Evolutionary conservation across 1,140 invertebrate genomes (phyloP).

Genomic region (Sinonovacula constricta): DNA sequence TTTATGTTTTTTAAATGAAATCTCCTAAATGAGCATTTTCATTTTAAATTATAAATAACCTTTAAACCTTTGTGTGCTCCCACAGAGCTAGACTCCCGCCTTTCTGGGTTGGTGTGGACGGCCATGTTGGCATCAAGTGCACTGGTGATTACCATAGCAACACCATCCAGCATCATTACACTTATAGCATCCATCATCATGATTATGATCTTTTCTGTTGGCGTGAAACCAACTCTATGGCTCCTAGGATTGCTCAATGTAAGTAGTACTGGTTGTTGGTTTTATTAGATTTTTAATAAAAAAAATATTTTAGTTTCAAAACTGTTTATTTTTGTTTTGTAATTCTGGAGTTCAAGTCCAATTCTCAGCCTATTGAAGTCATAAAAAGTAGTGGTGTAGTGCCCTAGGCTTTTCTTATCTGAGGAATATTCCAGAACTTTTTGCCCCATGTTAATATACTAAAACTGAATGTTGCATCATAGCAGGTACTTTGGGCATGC

Average conservation of each 20-base stretch:
- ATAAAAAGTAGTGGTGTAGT: no score
- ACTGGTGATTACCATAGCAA: slow-evolving; percentile 87
- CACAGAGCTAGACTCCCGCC: slow-evolving; percentile 88
- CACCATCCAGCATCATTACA: slow-evolving; percentile 88
- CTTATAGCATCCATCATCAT: slow-evolving; percentile 90
- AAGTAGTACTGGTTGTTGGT: slow-evolving; percentile 50
- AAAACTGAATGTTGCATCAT: no score
- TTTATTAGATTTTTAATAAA: neutral
- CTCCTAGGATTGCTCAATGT: slow-evolving; percentile 91
- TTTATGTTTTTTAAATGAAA: no score
- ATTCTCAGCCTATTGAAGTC: no score
- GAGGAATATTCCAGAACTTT: no score
- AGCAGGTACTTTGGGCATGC: no score
- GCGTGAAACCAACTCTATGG: slow-evolving; percentile 93
- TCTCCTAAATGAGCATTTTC: no score
- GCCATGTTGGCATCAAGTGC: slow-evolving; percentile 87
- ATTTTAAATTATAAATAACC: no score
- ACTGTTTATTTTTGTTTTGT: no score
- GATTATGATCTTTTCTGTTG: slow-evolving; percentile 92
- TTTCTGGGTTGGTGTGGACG: slow-evolving; percentile 92
- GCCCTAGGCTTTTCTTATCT: no score
- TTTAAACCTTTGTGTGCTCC: slow-evolving; percentile 54
- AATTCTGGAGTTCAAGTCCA: no score
- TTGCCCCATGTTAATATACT: no score
- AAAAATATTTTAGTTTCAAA: neutral